Percentiles rank a stretch among this genome's conserved stretches.
Conservation (phyloP, 2,113 vertebrate species). For the Guaruba guarouba region DNA sequence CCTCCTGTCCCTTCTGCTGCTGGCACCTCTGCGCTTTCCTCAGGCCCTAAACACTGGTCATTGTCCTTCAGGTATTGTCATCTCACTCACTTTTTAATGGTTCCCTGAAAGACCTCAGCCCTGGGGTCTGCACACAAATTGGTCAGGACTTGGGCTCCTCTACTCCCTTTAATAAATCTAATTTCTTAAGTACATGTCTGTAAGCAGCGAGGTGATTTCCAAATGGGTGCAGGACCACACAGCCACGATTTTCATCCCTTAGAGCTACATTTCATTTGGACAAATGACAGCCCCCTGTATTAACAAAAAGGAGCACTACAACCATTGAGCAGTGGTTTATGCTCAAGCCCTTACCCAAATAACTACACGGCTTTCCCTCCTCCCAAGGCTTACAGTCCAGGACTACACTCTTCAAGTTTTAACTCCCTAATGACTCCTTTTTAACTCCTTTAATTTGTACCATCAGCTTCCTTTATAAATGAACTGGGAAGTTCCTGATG, state of each 20-base stretch:
- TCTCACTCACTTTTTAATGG: not conserved
- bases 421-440: not conserved
- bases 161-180: not conserved
- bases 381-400: not conserved
- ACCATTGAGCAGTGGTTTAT: not conserved
- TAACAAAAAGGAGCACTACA: not conserved
- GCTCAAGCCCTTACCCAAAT: not conserved
- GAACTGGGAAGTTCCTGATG: not conserved
- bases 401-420: not conserved
- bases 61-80: no score
- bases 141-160: not conserved
- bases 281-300: not conserved
- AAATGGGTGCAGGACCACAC: accelerated
- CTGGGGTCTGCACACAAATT: accelerated
- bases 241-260: accelerated
- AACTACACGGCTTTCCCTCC: not conserved
- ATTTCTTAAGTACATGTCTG: not conserved
- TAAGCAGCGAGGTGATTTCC: not conserved
- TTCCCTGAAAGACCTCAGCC: not conserved
- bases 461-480: not conserved
- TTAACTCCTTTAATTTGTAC: no score
- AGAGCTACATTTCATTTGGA: not conserved
- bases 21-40: not conserved
- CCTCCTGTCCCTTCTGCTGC: not conserved
- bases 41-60: not conserved